Evolutionary conservation across 2,888 invertebrate genomes (phyloP), one percentile per base, ranked within the genome.

Genomic region (Himalopsyche japonica): DNA sequence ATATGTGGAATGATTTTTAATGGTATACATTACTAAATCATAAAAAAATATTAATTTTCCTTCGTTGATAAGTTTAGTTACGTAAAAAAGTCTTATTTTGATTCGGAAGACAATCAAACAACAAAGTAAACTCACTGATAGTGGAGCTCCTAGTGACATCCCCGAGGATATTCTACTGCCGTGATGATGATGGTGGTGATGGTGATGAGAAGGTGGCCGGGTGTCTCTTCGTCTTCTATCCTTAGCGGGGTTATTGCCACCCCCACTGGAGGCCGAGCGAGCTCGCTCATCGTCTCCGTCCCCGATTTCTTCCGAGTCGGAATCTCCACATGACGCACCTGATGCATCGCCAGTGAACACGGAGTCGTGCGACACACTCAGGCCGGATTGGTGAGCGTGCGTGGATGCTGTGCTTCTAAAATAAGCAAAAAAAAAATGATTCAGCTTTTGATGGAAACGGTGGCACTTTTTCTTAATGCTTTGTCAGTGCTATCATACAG

Each of bases 291-390:
- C 82, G 15, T 70, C 70, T 70, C 70, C 70, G 27, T 70, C 70
- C 15, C 70, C 57, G 37, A 34, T 34, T 43, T 77, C 77, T 8
- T 77, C 77, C 0, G 70, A 70, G 85, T 94, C 91, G 87, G 91
- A 88, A 83, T 91, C 91, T 84, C 90, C 88, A 87, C 92, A 91
- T 15, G 91, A 91, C 57, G 90, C 91, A 34, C 91, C 94, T 81
- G 94, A 93, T 30, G 94, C 92, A 89, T 95, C 95, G 84, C 96
- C 96, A 82, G 97, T 96, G 92, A 98, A 98, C 88, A 98, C 96
- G 87, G 97, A 97, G 93, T 98, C 97, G 91, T 97, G 97, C 30
- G 97, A 97, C 88, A 97, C 96, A 86, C 97, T 97, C 88, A 97
- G 93, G 83, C 94, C 94, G 88, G 92, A 92, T 89, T 87, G 87